Evolutionary conservation across 2,888 invertebrate species (phyloP).

Genomic region (Nomada lathburiana): DNA sequence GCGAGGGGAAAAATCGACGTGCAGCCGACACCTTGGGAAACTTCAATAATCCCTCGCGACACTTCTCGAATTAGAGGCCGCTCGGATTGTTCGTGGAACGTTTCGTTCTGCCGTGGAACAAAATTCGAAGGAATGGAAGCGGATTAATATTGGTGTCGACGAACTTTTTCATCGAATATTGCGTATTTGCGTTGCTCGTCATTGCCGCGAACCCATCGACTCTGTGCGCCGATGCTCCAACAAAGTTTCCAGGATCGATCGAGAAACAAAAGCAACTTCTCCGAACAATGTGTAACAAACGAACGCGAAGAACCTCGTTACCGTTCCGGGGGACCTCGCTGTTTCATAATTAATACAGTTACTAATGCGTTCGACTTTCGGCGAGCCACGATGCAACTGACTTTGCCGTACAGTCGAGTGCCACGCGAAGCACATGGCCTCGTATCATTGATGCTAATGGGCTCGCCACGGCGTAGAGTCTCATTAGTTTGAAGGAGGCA

Average conservation of each 20-base stretch:
- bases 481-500: conserved; percentile 46
- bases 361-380: neutral
- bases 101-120: neutral
- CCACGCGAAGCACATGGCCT: conserved; percentile 14
- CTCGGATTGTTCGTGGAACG: neutral
- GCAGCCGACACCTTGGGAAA: neutral
- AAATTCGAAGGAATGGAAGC: too few relatives aligned
- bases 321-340: too few relatives aligned
- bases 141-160: too few relatives aligned
- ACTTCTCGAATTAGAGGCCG: too few relatives aligned
- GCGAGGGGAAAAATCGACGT: neutral
- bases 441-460: conserved; percentile 33
- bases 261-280: too few relatives aligned
- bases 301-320: too few relatives aligned
- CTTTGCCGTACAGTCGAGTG: conserved; percentile 14
- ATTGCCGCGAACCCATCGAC: too few relatives aligned
- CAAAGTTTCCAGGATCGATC: too few relatives aligned
- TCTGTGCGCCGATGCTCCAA: too few relatives aligned
- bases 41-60: conserved; percentile 2
- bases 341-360: conserved; percentile 4
- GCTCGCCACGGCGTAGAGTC: conserved; percentile 39
- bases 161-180: too few relatives aligned
- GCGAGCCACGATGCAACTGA: conserved; percentile 1
- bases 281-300: too few relatives aligned
- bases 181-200: too few relatives aligned